Conservation (phyloP, 2,797 vertebrate species). For the Hapalemur alaotrensis region DNA sequence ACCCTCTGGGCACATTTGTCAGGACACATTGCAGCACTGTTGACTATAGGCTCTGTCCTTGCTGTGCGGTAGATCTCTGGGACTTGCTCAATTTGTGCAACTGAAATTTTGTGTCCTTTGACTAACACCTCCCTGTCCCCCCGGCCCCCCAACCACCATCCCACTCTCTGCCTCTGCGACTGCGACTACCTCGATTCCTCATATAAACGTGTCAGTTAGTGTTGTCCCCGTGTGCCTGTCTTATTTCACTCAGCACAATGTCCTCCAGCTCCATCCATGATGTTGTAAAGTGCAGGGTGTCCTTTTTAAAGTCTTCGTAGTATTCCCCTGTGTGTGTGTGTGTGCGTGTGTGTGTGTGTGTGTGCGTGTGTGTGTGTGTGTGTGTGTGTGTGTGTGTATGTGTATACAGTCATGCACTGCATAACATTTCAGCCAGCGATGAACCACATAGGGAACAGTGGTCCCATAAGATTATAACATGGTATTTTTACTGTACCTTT, state of each 20-base stretch:
- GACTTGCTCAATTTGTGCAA: neutral
- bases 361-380: neutral
- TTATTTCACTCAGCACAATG: too few species aligned
- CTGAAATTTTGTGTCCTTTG: neutral
- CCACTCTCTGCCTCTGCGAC: neutral
- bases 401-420: neutral
- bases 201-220: accelerated
- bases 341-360: neutral
- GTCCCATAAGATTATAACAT: neutral
- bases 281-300: too few species aligned
- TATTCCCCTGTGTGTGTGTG: too few species aligned
- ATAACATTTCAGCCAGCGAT: too few species aligned
- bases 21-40: accelerated
- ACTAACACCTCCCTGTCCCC: neutral
- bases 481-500: neutral
- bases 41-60: accelerated
- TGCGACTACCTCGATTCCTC: neutral
- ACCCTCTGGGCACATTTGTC: neutral
- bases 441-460: too few species aligned
- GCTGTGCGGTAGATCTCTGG: too few species aligned
- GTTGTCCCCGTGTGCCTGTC: neutral
- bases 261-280: neutral
- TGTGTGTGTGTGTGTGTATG: too few species aligned
- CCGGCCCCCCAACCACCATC: neutral
- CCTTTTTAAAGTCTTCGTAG: neutral